phyloP scores from a whole-genome alignment of 2,113 vertebrate species.

The Phalacrocorax carbo region DNA sequence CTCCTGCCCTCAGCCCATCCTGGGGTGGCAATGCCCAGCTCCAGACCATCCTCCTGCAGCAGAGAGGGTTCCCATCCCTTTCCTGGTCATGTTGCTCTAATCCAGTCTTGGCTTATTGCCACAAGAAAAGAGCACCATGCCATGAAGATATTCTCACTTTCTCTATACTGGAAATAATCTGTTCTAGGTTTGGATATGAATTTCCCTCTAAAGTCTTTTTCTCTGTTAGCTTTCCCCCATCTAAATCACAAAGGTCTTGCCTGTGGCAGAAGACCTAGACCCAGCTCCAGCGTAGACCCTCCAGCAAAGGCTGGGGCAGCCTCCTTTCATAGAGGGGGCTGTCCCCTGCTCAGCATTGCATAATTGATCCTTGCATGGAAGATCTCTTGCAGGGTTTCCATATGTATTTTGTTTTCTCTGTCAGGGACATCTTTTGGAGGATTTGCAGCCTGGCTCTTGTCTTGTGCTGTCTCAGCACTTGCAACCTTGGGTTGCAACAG shows the following conservation, averaged over 20 bases:
- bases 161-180: not conserved
- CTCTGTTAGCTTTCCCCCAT: not conserved
- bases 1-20: not conserved
- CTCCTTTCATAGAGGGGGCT: not conserved
- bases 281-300: not conserved
- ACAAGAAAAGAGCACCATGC: not conserved
- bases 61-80: not conserved
- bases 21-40: not conserved
- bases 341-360: not conserved
- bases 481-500: not conserved
- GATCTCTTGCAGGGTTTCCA: not conserved
- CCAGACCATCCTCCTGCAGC: not conserved
- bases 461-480: not conserved
- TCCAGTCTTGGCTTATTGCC: not conserved
- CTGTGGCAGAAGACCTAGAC: not conserved
- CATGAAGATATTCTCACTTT: not conserved
- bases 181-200: not conserved
- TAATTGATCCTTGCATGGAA: not conserved
- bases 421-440: not conserved
- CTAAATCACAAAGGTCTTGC: not conserved
- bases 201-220: not conserved
- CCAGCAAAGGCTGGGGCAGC: not conserved
- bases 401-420: fast-evolving
- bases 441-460: not conserved
- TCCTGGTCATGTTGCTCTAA: not conserved